Base-by-base conservation (phyloP, 2,113 vertebrate genomes). In the Natator depressus region DNA sequence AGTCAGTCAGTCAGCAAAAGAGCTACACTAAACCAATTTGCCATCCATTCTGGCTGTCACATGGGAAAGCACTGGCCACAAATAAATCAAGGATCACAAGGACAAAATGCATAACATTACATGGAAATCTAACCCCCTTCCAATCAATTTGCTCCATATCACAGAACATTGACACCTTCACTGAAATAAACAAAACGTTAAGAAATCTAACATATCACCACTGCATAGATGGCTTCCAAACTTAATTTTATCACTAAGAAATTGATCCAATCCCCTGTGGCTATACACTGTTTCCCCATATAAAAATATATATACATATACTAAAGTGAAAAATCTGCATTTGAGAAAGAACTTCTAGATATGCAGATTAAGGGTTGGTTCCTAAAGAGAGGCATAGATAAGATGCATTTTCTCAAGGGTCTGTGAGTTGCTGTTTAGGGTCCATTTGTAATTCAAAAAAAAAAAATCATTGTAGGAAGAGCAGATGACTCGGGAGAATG, bases 401-500 rank as follows among this genome's bases (percentile, higher is more conserved):
- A 69, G 50, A 50, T 9, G 72, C 72, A 80, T 91, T 89, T 89
- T 13, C 59, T 79, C 55, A n/a, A 42, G 76, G 92, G 19, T 27
- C 50, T 83, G 42, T 8, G 47, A 88, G 0, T 19, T 47, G 13
- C 16, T 86, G 12, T 65, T 65, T 83, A 92, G 27, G 54, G 10
- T 83, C 47, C 93, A 69, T 10, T 75, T 76, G 72, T 94, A 94
- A 55, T 75, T 54, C 78, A 89, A 81, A 10, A 49, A 65, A 42
- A 69, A 53, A 31, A 94, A 62, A 5, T 2, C 88, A 6, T 10
- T 12, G 46, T 4, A 91, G 54, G 57, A 94, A 65, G 85, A 82
- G 79, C 19, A 31, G 35, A 72, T 59, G 51, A 90, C 49, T 69
- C 38, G 47, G 85, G 85, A 96, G 96, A 95, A 95, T 13, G 31